Percentiles rank a stretch among this genome's conserved stretches.
These are phyloP conservation scores for Pyrocoelia pectoralis DNA, from an alignment of 2,888 invertebrate genomes.

Conservation along the genomic window DNA sequence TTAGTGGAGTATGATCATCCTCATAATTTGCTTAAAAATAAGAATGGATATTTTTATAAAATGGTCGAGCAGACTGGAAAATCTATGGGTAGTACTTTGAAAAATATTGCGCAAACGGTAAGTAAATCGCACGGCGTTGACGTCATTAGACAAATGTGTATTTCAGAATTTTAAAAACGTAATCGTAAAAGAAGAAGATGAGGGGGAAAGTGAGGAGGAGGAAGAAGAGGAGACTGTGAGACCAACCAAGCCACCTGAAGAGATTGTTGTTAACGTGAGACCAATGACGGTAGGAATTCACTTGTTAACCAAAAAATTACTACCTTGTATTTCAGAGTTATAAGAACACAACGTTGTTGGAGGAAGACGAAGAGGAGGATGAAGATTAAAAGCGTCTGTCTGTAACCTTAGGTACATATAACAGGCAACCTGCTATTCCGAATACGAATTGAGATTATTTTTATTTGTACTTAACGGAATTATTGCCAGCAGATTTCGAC, in stretches of 20 bases:
- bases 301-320: too few species aligned
- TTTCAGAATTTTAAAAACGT: background rate
- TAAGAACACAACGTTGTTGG: background rate
- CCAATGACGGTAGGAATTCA: too few species aligned
- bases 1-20: conserved; percentile 82
- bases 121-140: background rate
- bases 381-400: too few species aligned
- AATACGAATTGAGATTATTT: too few species aligned
- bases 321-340: conserved; percentile 4
- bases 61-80: conserved; percentile 78
- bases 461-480: too few species aligned
- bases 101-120: conserved; percentile 69
- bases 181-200: background rate
- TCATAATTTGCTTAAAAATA: conserved; percentile 65
- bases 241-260: too few species aligned
- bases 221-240: too few species aligned
- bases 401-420: too few species aligned
- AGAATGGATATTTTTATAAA: conserved; percentile 64
- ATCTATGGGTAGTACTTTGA: conserved; percentile 70
- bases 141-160: too few species aligned
- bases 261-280: too few species aligned
- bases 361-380: background rate
- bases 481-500: too few species aligned
- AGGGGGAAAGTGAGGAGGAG: background rate
- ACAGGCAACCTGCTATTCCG: too few species aligned